Base-by-base conservation (phyloP, 2,888 invertebrate genomes). In the Pachycephus smyrnensis region DNA sequence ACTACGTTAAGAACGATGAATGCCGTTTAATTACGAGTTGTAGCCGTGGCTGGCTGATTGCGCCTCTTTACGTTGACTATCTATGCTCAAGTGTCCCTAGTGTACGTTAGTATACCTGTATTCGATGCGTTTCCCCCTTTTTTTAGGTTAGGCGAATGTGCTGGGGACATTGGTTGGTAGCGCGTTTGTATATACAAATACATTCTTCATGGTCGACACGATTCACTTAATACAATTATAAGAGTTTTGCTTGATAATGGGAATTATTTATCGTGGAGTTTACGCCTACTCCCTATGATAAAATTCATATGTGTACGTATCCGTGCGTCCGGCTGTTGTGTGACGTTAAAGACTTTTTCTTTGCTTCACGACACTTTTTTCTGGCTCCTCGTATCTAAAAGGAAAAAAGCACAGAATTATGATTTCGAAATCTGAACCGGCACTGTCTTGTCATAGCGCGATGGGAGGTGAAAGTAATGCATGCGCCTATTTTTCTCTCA, bases 21-120 rank as follows among this genome's bases (percentile, higher is more conserved):
- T 71, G 71, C 71, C 71, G 71, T 71, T 71, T 33, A 71, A 71
- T 71, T 71, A 71, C 31, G 71, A 71, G 32, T 71, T 33, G 32
- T 33, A 71, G 71, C 71, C 23, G 55, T 55, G 31, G 15, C 71
- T 30, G 71, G n/a, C 31, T 71, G 71, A 71, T 71, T 71, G 71
- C 71, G 71, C 32, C 31, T 31, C 71, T 71, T 6, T 71, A 71
- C 71, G 32, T 71, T 31, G 33, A 3, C 32, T 71, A 55, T 55
- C 55, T 55, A 6, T 55, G 55, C 55, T 23, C 23, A 23, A 55
- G 55, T 55, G 55, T 55, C 23, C 23, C 55, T 55, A 23, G 31
- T 71, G 31, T 15, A 33, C 71, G 2, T 15, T 4, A 3, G 71
- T 71, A 71, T 33, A 71, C 32, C 23, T 55, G 55, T 55, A 9